phyloP scores from a whole-genome alignment of 2,888 invertebrate genomes.

The Aphrophora alni region DNA sequence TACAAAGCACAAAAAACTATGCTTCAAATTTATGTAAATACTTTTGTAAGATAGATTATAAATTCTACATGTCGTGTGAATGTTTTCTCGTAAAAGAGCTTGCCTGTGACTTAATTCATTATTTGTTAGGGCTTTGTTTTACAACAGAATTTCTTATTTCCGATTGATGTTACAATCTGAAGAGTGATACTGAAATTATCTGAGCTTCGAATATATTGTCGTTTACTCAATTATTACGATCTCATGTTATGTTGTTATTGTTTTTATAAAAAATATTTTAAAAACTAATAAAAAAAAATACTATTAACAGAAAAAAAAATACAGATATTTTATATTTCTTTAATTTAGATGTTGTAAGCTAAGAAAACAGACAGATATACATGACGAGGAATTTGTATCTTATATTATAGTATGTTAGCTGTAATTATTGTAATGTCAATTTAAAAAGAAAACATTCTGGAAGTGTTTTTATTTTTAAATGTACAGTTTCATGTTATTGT shows the following conservation, averaged over 20 bases:
- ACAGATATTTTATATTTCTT: not conserved
- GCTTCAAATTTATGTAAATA: not conserved
- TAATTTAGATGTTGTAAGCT: conserved; percentile 2
- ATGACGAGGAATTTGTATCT: not conserved
- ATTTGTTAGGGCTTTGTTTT: not conserved
- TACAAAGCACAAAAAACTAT: not conserved
- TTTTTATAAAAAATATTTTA: not conserved
- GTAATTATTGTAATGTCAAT: not conserved
- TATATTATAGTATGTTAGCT: not conserved
- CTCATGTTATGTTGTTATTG: conserved; percentile 9
- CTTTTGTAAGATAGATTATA: not conserved
- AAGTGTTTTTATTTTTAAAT: conserved; percentile 20
- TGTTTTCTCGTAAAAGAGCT: not conserved
- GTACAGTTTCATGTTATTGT: conserved; percentile 38
- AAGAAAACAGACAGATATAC: not conserved
- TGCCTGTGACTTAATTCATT: not conserved
- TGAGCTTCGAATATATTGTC: not conserved
- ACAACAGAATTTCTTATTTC: not conserved
- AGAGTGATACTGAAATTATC: not conserved
- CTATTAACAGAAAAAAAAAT: not conserved
- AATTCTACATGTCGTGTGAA: not conserved
- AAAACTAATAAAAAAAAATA: not conserved
- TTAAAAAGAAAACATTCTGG: not conserved
- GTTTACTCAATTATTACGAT: not conserved
- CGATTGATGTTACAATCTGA: not conserved